Evolutionary conservation across 2,888 invertebrate genomes (phyloP).

Genomic region (Ptilodon capucinus): DNA sequence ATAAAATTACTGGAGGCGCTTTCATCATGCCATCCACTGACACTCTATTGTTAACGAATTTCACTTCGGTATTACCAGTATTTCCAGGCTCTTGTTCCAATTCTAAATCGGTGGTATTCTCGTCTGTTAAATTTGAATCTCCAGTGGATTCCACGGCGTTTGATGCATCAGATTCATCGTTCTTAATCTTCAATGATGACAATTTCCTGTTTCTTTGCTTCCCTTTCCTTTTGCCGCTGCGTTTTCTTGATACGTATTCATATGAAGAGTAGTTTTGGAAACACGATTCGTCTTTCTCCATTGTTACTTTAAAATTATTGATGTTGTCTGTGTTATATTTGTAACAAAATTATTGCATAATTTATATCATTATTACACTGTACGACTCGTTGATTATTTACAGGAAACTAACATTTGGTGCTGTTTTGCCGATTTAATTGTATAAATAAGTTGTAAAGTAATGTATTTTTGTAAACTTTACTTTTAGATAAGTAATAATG

Average conservation of each 20-base stretch:
- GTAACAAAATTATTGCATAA: too few species aligned
- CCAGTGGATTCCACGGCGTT: slow-evolving; percentile 6
- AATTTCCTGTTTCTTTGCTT: slow-evolving; percentile 3
- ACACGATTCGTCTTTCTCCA: slow-evolving; percentile 14
- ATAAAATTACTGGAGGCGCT: slow-evolving; percentile 8
- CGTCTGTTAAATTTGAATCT: slow-evolving; percentile 13
- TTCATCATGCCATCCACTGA: slow-evolving; percentile 14
- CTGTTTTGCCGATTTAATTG: too few species aligned
- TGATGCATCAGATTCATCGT: slow-evolving; percentile 15
- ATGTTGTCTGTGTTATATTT: not conserved
- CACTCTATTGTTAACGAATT: slow-evolving; percentile 4
- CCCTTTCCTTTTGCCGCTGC: slow-evolving; percentile 19
- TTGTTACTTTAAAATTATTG: not conserved
- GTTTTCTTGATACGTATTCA: slow-evolving; percentile 16
- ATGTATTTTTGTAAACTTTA: too few species aligned
- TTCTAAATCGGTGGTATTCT: slow-evolving; percentile 14
- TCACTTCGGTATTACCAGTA: not conserved
- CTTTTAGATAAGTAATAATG: not conserved
- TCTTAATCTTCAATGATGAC: slow-evolving; percentile 3
- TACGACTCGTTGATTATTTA: too few species aligned
- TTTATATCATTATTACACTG: too few species aligned
- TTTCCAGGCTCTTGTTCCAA: slow-evolving; percentile 10
- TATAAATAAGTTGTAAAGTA: too few species aligned
- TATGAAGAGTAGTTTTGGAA: slow-evolving; percentile 13
- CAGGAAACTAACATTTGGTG: too few species aligned